Evolutionary conservation across 2,888 invertebrate genomes (phyloP).

Genomic region (Slavum lentiscoides): DNA sequence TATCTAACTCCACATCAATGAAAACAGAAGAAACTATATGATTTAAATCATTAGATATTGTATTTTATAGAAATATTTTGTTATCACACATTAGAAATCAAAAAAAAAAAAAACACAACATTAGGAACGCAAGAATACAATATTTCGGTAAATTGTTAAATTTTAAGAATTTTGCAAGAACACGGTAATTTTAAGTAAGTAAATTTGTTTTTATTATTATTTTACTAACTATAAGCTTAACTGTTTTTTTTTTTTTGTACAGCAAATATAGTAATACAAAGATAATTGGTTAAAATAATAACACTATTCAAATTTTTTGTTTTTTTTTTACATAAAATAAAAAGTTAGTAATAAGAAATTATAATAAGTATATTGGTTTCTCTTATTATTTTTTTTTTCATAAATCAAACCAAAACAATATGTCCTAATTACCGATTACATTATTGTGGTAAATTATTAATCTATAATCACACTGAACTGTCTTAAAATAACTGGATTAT

Average conservation of each 20-base stretch:
- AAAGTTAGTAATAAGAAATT: conserved; percentile 32
- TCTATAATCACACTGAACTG: conserved; percentile 19
- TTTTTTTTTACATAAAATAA: conserved; percentile 1
- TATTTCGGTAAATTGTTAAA: conserved; percentile 20
- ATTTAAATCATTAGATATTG: neutral
- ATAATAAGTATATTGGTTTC: conserved; percentile 18
- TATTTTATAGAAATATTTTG: neutral
- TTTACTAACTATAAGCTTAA: conserved; percentile 9
- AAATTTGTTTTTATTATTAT: conserved; percentile 31
- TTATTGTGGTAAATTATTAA: conserved; percentile 16
- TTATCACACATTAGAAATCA: conserved; percentile 1
- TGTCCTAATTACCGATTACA: conserved; percentile 34
- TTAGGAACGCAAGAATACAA: conserved; percentile 24
- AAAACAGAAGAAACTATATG: conserved; percentile 6
- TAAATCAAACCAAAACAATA: conserved; percentile 11
- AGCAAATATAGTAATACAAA: conserved; percentile 28
- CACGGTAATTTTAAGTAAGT: neutral
- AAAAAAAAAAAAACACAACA: conserved; percentile 13
- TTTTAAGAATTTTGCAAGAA: neutral
- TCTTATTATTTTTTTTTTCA: neutral
- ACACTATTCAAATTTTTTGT: neutral
- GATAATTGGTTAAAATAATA: conserved; percentile 31
- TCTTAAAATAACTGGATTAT: conserved; percentile 18
- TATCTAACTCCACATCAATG: conserved; percentile 2
- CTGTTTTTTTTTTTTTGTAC: conserved; percentile 6